Conservation (phyloP, 2,797 vertebrate species). For the Enteromius trimaculatus region DNA sequence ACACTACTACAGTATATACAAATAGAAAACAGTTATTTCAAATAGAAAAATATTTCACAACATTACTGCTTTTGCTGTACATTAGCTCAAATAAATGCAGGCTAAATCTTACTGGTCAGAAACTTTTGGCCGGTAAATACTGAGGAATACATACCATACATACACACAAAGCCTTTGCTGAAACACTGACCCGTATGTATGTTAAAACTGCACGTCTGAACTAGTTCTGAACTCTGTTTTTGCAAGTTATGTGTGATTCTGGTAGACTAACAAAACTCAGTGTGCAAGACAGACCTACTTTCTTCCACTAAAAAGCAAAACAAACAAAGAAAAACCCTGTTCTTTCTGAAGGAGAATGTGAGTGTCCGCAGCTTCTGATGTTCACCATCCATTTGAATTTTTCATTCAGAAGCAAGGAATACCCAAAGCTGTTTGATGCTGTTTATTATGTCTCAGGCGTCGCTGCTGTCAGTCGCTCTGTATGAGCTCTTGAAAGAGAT, state of each 20-base stretch:
- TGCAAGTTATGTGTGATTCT: not conserved
- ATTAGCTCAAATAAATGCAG: too few relatives aligned
- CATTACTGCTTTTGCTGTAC: too few relatives aligned
- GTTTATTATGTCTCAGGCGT: conserved; percentile 77
- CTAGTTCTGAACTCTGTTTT: not conserved
- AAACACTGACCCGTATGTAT: not conserved
- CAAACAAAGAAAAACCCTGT: conserved; percentile 62
- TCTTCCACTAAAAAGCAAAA: conserved; percentile 53
- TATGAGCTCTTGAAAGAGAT: conserved; percentile 83
- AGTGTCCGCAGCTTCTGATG: conserved; percentile 49
- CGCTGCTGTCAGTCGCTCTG: conserved; percentile 81
- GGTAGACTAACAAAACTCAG: not conserved
- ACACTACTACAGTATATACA: too few relatives aligned
- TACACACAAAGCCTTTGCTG: not conserved
- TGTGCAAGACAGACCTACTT: conserved; percentile 59
- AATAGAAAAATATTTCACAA: too few relatives aligned
- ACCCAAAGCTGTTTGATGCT: conserved; percentile 78
- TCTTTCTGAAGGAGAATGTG: conserved; percentile 63
- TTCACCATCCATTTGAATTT: conserved; percentile 59
- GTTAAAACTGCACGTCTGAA: not conserved
- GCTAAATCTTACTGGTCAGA: too few relatives aligned
- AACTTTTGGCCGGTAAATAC: not conserved
- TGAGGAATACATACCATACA: not conserved
- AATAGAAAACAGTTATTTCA: too few relatives aligned
- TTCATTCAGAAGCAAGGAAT: conserved; percentile 71